phyloP scores from a whole-genome alignment of 2,888 invertebrate species.

The Parochlus steinenii region DNA sequence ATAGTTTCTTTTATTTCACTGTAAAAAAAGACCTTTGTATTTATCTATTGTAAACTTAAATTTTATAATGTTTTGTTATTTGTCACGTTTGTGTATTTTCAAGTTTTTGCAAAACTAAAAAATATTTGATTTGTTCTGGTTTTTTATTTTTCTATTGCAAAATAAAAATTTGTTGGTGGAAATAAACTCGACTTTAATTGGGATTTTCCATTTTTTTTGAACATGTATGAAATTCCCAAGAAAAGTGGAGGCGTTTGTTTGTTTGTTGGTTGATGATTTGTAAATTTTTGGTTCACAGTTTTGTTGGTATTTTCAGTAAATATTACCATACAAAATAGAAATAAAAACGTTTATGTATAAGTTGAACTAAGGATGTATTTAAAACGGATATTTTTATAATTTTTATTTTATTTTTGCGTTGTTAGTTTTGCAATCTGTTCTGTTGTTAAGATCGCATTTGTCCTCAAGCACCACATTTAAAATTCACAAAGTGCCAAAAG shows the following conservation, averaged over 20 bases:
- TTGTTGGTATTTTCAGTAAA: too few relatives aligned
- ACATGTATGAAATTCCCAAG: background rate
- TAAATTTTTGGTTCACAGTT: too few relatives aligned
- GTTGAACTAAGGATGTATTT: too few relatives aligned
- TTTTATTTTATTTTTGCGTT: too few relatives aligned
- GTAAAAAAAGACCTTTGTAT: conserved; percentile 12
- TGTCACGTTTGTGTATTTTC: background rate
- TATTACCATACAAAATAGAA: too few relatives aligned
- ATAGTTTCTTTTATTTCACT: conserved; percentile 8
- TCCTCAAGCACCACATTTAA: conserved; percentile 11
- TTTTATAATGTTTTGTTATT: conserved; percentile 6
- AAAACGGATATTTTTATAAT: too few relatives aligned
- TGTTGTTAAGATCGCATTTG: conserved; percentile 7
- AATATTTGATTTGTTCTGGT: conserved; percentile 5
- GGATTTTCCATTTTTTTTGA: too few relatives aligned
- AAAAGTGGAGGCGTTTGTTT: background rate
- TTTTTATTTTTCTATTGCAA: conserved; percentile 10
- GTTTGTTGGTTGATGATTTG: too few relatives aligned
- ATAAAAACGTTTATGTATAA: too few relatives aligned
- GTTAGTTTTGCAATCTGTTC: too few relatives aligned
- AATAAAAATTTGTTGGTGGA: conserved; percentile 6
- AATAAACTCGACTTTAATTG: background rate
- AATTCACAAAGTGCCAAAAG: conserved; percentile 12
- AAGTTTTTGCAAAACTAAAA: background rate
- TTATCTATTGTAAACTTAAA: conserved; percentile 11